Evolutionary conservation across 2,888 invertebrate genomes (phyloP).

Genomic region (Drosophila kanekoi): DNA sequence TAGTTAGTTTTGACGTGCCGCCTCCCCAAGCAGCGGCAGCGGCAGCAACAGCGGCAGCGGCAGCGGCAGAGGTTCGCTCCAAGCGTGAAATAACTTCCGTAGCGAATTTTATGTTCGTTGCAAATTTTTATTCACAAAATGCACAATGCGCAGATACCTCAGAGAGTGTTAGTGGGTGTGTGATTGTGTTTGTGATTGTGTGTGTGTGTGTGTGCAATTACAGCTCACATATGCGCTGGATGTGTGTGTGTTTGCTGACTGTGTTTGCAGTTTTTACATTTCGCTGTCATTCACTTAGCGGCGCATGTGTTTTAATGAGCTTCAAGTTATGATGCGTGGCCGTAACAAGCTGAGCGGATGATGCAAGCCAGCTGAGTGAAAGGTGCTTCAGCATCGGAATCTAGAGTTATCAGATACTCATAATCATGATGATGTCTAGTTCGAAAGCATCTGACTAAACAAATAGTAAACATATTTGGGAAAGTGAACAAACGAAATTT

Average conservation of each 20-base stretch:
- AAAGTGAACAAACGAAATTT: no score
- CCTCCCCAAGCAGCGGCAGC: slow-evolving; percentile 18
- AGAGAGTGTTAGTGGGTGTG: not conserved
- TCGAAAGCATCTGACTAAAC: not conserved
- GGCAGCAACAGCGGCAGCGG: slow-evolving; percentile 14
- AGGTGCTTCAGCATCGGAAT: slow-evolving; percentile 3
- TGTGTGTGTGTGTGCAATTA: slow-evolving; percentile 7
- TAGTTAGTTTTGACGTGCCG: slow-evolving; percentile 73
- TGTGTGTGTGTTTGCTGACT: slow-evolving; percentile 24
- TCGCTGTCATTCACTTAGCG: slow-evolving; percentile 46
- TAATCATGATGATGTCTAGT: not conserved
- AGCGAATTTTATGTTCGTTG: slow-evolving; percentile 80
- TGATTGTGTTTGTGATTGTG: slow-evolving; percentile 9
- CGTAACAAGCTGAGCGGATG: not conserved
- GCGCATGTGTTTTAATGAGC: slow-evolving; percentile 75
- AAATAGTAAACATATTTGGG: not conserved
- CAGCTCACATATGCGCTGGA: not conserved
- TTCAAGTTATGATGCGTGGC: slow-evolving; percentile 63
- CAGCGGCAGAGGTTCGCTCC: slow-evolving; percentile 34
- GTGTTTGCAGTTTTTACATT: slow-evolving; percentile 35
- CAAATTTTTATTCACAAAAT: slow-evolving; percentile 75
- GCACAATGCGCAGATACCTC: slow-evolving; percentile 69
- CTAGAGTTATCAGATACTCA: not conserved
- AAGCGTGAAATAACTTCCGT: slow-evolving; percentile 83
- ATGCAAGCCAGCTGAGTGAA: not conserved